Evolutionary conservation across 2,797 vertebrate genomes (phyloP).

Genomic region (Martes flavigula): DNA sequence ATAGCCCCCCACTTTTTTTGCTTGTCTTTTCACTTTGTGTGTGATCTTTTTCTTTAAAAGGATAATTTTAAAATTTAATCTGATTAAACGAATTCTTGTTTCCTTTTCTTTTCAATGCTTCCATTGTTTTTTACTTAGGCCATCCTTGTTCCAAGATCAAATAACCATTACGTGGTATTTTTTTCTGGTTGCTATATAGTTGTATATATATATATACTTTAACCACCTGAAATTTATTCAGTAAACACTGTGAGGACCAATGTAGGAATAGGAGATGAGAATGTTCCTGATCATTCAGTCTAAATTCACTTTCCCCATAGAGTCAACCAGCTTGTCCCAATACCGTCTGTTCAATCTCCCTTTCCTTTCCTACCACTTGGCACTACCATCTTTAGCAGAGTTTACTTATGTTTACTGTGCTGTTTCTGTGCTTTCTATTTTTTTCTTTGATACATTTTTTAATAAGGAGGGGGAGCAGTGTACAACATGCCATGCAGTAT

Average conservation of each 20-base stretch:
- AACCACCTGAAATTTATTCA: background rate
- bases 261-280: too few species aligned
- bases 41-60: background rate
- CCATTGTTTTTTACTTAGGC: background rate
- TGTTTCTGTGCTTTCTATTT: background rate
- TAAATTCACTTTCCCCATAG: background rate
- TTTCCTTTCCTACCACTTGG: background rate
- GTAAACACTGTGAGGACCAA: background rate
- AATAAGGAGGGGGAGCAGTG: background rate
- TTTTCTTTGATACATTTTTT: background rate
- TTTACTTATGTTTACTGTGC: background rate
- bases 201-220: background rate
- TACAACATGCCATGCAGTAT: background rate
- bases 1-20: background rate
- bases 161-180: background rate
- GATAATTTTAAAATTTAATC: background rate
- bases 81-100: background rate
- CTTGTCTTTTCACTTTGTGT: background rate
- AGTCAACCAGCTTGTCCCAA: background rate
- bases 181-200: background rate
- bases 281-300: background rate
- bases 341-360: background rate
- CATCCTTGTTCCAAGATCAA: background rate
- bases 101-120: background rate
- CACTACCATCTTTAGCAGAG: background rate